A percentile compares a stretch with the other conserved stretches of the same genome.
Conservation (phyloP, 2,797 vertebrate genomes). For the Oophaga sylvatica region DNA sequence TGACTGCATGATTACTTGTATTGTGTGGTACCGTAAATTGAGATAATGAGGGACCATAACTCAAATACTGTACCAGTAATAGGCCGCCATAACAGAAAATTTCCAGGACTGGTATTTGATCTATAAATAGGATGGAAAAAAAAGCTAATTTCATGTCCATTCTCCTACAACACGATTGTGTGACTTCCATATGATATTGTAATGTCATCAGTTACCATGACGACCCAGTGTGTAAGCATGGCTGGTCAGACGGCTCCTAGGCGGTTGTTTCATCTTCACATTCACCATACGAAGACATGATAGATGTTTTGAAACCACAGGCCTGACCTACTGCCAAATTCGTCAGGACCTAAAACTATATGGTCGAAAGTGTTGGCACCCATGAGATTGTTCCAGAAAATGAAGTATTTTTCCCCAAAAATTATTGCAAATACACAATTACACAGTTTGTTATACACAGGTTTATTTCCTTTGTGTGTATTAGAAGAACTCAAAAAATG, state of each 20-base stretch:
- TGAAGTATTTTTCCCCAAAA: no score
- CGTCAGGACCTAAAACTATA: neutral
- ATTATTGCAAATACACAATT: no score
- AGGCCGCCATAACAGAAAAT: neutral
- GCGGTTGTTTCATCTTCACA: neutral
- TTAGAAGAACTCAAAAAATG: no score
- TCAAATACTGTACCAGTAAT: neutral
- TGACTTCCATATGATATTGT: neutral
- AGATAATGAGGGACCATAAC: neutral
- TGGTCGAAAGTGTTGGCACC: no score
- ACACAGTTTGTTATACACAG: no score
- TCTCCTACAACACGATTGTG: neutral
- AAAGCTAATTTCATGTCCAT: neutral
- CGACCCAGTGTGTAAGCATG: constrained; percentile 4
- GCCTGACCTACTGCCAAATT: neutral
- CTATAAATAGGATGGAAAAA: constrained; percentile 6
- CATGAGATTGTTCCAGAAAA: no score
- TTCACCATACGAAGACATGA: neutral
- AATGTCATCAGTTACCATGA: constrained; percentile 9
- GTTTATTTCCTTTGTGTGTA: no score
- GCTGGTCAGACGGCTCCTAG: neutral
- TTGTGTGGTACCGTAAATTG: neutral
- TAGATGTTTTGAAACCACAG: neutral
- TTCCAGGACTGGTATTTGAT: neutral
- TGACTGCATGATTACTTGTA: neutral